Conservation (phyloP, 92 coral and sea anemone genomes). For the Porites rus region DNA sequence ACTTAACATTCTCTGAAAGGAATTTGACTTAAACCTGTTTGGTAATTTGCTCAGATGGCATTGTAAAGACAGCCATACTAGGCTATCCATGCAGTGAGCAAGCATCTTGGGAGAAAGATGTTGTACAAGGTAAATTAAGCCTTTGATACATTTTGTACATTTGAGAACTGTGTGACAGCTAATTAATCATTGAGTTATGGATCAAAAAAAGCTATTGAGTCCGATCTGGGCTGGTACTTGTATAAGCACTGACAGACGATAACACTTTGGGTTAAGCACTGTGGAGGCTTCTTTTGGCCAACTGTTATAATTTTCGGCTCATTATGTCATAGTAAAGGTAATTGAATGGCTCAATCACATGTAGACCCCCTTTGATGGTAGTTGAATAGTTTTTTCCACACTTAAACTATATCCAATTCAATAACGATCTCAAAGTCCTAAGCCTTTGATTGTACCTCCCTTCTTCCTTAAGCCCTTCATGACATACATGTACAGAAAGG, state of each 20-base stretch:
- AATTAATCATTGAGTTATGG: slow-evolving; percentile 28
- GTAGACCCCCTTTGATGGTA: background rate
- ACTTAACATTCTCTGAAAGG: slow-evolving; percentile 18
- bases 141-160: slow-evolving; percentile 27
- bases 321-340: too few relatives aligned
- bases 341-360: too few relatives aligned
- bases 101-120: slow-evolving; percentile 37
- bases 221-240: too few relatives aligned
- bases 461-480: slow-evolving; percentile 13
- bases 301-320: too few relatives aligned
- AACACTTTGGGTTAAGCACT: too few relatives aligned
- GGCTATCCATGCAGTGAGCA: slow-evolving; percentile 19
- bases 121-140: slow-evolving; percentile 33
- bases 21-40: slow-evolving; percentile 30
- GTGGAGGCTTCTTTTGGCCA: too few relatives aligned
- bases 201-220: background rate
- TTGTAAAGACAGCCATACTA: slow-evolving; percentile 20
- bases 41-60: slow-evolving; percentile 21
- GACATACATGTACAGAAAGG: slow-evolving; percentile 24
- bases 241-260: too few relatives aligned
- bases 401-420: slow-evolving; percentile 7
- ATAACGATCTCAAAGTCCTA: slow-evolving; percentile 13
- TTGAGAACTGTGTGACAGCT: slow-evolving; percentile 14
- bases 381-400: slow-evolving; percentile 3
- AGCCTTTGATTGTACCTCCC: slow-evolving; percentile 22